Evolutionary conservation across 1,140 invertebrate genomes (phyloP).

Genomic region (Manduca sexta): DNA sequence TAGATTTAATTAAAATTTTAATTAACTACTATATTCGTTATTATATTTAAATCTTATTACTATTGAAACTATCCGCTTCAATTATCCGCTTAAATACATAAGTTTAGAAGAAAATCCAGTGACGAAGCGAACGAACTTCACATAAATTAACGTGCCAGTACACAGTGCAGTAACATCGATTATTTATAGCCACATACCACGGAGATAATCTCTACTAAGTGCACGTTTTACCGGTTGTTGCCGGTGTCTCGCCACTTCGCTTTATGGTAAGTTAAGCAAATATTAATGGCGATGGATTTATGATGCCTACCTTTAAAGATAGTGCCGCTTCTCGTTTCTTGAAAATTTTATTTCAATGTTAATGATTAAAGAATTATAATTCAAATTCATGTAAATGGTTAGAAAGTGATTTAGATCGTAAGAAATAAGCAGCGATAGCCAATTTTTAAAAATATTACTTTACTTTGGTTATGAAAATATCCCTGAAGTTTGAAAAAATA

Average conservation of each 20-base stretch:
- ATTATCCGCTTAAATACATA: background rate
- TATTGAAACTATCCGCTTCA: background rate
- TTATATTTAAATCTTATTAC: no score
- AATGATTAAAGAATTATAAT: no score
- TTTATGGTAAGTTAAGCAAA: conserved; percentile 63
- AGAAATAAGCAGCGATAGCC: no score
- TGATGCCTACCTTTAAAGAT: conserved; percentile 11
- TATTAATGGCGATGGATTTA: conserved; percentile 57
- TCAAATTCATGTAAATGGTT: no score
- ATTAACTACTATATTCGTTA: no score
- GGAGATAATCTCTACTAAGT: conserved; percentile 65
- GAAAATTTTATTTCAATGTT: no score
- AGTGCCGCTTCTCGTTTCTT: background rate
- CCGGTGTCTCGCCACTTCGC: conserved; percentile 30
- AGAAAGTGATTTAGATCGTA: no score
- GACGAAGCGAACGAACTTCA: background rate
- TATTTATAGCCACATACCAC: conserved; percentile 48
- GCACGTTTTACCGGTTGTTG: conserved; percentile 42
- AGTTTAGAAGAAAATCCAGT: background rate
- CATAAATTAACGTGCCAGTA: conserved; percentile 30
- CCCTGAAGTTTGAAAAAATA: no score
- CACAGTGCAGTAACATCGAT: conserved; percentile 29
- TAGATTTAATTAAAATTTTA: no score
- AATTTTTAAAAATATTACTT: no score
- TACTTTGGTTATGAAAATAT: no score